Evolutionary conservation across 2,113 vertebrate genomes (phyloP).

Genomic region (Cynopterus brachyotis): DNA sequence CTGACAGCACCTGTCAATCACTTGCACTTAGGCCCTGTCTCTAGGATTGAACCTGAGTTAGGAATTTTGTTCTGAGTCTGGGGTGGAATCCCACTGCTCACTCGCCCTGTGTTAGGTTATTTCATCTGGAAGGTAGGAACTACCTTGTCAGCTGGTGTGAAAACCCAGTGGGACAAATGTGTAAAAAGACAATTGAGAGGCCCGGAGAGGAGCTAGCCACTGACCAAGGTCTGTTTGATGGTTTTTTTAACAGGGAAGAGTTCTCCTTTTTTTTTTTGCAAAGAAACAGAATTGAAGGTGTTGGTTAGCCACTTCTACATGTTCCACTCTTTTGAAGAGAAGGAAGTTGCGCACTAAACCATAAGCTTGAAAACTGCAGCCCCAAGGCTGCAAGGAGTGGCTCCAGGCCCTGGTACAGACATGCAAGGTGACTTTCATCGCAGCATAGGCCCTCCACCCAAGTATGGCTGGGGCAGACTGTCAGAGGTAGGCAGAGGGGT

Average conservation of each 20-base stretch:
- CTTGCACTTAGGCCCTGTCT: background rate
- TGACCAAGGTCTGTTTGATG: background rate
- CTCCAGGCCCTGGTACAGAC: too few relatives aligned
- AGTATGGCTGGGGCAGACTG: too few relatives aligned
- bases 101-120: background rate
- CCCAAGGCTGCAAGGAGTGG: too few relatives aligned
- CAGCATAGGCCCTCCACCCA: background rate
- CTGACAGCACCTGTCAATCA: background rate
- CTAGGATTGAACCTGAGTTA: background rate
- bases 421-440: too few relatives aligned
- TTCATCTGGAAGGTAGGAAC: background rate
- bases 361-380: background rate
- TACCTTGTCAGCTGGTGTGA: background rate
- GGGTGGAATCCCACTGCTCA: background rate
- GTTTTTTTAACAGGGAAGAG: background rate
- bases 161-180: background rate
- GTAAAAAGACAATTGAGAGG: too few relatives aligned
- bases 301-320: background rate
- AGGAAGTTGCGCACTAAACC: background rate
- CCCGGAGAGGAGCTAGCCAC: background rate
- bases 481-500: background rate
- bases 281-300: background rate
- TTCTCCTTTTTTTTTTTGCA: background rate
- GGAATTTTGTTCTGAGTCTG: too few relatives aligned
- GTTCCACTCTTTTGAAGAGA: background rate